phyloP scores from a whole-genome alignment of 2,888 invertebrate genomes.

The Patella depressa region DNA sequence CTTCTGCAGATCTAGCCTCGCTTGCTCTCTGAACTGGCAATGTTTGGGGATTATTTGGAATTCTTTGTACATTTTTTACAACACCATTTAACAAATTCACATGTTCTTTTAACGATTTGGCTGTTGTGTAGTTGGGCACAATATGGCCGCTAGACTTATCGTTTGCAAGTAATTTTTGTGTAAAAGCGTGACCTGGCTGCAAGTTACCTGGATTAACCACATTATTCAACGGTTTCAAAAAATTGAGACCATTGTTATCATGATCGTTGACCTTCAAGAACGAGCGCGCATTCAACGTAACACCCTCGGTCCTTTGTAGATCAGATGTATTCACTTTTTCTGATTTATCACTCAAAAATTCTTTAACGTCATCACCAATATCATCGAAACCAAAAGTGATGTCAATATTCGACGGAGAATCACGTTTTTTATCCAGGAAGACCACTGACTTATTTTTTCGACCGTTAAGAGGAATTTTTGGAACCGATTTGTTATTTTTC shows the following conservation, averaged over 20 bases:
- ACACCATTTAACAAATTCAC: background rate
- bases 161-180: background rate
- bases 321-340: conserved; percentile 16
- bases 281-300: conserved; percentile 8
- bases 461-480: conserved; percentile 20
- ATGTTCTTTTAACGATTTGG: conserved; percentile 4
- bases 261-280: background rate
- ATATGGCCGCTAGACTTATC: background rate
- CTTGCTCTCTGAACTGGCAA: background rate
- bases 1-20: background rate
- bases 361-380: conserved; percentile 25
- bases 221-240: background rate
- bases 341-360: background rate
- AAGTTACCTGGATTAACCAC: background rate
- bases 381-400: conserved; percentile 63
- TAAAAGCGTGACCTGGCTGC: background rate
- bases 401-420: conserved; percentile 49
- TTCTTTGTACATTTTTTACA: conserved; percentile 4
- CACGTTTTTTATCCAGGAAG: conserved; percentile 57
- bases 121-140: background rate
- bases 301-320: conserved; percentile 14
- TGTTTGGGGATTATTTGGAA: background rate
- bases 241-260: background rate
- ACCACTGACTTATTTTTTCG: conserved; percentile 54
- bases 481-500: background rate